Evolutionary conservation across 1,140 invertebrate genomes (phyloP).

Genomic region (Megalopta genalis): DNA sequence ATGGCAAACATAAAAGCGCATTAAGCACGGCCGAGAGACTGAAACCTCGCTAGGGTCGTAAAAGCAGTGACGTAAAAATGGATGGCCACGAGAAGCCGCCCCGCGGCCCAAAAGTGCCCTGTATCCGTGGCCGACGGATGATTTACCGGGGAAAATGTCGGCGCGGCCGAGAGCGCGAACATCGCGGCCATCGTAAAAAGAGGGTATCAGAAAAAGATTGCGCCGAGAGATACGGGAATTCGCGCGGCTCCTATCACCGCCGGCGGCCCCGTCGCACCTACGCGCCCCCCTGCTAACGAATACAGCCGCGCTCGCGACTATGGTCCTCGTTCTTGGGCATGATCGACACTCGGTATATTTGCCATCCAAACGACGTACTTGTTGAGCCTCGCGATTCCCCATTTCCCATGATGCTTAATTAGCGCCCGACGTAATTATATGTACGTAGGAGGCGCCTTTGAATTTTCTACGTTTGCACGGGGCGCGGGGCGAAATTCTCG

Average conservation of each 20-base stretch:
- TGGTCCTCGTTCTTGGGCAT: no score
- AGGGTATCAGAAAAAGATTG: slow-evolving; percentile 16
- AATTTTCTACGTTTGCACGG: no score
- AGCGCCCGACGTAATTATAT: no score
- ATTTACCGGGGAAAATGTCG: slow-evolving; percentile 33
- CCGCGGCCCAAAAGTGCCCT: slow-evolving; percentile 31
- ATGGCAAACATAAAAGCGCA: slow-evolving; percentile 29
- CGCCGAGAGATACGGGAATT: slow-evolving; percentile 1
- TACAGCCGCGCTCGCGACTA: no score
- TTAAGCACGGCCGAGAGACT: slow-evolving; percentile 31
- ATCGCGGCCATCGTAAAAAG: not conserved
- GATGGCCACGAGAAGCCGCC: slow-evolving; percentile 26
- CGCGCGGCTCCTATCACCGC: not conserved
- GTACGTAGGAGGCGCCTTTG: no score
- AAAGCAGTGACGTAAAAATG: slow-evolving; percentile 44
- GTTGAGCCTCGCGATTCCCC: no score
- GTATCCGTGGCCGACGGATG: slow-evolving; percentile 29
- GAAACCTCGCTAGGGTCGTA: slow-evolving; percentile 22
- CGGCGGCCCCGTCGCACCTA: not conserved
- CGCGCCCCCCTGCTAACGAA: no score
- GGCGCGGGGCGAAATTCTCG: no score
- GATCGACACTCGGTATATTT: no score
- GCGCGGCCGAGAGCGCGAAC: slow-evolving; percentile 17
- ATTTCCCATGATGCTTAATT: no score
- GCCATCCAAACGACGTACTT: no score